A percentile compares a stretch with the other conserved stretches of the same genome.
phyloP scores from a whole-genome alignment of 2,888 invertebrate genomes.

The Caenorhabditis sp. region DNA sequence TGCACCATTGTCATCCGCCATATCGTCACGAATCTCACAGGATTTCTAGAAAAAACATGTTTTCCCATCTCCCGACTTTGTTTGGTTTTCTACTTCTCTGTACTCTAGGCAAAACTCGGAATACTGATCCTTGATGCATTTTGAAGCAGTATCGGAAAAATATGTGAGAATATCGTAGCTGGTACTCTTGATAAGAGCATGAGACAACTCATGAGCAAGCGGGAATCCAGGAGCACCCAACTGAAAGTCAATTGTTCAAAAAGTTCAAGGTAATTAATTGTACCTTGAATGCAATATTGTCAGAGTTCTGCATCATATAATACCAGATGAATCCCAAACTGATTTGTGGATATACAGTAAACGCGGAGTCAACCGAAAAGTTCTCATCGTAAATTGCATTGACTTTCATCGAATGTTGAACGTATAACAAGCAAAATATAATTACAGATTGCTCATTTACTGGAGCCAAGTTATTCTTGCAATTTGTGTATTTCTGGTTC shows the following conservation, averaged over 20 bases:
- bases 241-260: background rate
- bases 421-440: no score
- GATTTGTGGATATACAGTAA: background rate
- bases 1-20: constrained; percentile 6
- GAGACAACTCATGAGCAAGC: background rate
- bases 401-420: no score
- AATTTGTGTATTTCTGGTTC: background rate
- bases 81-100: background rate
- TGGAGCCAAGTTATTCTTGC: background rate
- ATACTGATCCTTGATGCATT: background rate
- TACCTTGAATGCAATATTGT: background rate
- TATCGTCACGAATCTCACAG: background rate
- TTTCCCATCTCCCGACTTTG: no score
- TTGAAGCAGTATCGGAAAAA: background rate
- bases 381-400: no score
- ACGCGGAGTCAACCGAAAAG: background rate
- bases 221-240: background rate
- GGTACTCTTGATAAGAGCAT: background rate
- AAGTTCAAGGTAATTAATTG: background rate
- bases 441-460: no score
- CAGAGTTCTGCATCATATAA: background rate
- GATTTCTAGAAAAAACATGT: background rate
- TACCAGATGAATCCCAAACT: background rate
- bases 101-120: background rate
- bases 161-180: background rate